Conservation (phyloP, 2,888 invertebrate genomes). For the Zhengitettix transpicula region DNA sequence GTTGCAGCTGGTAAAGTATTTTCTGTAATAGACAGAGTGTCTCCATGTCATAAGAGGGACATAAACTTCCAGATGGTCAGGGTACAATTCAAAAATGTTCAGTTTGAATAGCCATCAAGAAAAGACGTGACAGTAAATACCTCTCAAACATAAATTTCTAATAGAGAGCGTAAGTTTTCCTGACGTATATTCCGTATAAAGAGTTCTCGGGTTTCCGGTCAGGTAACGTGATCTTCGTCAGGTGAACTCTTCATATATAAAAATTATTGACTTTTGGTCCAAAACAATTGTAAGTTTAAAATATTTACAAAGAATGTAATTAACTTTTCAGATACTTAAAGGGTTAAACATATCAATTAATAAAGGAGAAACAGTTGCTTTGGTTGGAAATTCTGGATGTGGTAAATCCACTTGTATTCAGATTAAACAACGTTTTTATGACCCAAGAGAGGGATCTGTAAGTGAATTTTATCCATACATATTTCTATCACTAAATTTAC, state of each 20-base stretch:
- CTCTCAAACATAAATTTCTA: no score
- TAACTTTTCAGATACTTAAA: slow-evolving; percentile 34
- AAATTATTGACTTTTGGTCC: no score
- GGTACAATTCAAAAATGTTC: slow-evolving; percentile 53
- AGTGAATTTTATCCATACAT: neutral
- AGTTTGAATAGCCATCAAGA: slow-evolving; percentile 69
- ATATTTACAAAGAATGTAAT: neutral
- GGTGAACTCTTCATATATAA: no score
- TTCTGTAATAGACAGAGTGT: slow-evolving; percentile 54
- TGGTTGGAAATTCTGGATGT: slow-evolving; percentile 56
- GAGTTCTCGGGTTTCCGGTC: no score
- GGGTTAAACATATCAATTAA: slow-evolving; percentile 47
- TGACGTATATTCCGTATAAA: no score
- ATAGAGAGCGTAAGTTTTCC: no score
- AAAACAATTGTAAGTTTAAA: no score
- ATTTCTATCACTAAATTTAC: no score
- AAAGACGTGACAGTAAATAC: slow-evolving; percentile 46
- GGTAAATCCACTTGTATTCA: slow-evolving; percentile 66
- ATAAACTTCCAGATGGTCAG: slow-evolving; percentile 34
- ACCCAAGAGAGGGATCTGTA: neutral
- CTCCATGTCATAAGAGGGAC: slow-evolving; percentile 41
- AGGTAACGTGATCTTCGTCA: no score
- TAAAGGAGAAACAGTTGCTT: slow-evolving; percentile 57
- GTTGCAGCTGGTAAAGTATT: slow-evolving; percentile 67
- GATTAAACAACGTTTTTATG: slow-evolving; percentile 39